Conservation (phyloP, 2,113 vertebrate genomes). For the Xenopus borealis region DNA sequence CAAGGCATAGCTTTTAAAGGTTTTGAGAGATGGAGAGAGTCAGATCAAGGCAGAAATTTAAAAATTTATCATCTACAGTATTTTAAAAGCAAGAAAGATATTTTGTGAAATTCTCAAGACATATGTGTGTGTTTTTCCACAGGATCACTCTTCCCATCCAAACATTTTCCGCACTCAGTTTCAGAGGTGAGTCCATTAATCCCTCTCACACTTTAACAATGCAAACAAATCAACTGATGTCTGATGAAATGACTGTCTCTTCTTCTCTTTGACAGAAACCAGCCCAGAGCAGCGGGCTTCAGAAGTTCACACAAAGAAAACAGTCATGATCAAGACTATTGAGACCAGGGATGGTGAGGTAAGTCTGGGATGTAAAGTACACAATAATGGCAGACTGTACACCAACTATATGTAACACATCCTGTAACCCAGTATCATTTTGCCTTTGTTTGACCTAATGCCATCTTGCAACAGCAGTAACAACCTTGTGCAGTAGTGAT, state of each 20-base stretch:
- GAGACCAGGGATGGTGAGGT: conserved; percentile 97
- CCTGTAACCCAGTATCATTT: too few species aligned
- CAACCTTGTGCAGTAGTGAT: too few species aligned
- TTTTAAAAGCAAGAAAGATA: background rate
- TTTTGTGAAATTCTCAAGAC: background rate
- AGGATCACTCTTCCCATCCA: conserved; percentile 89
- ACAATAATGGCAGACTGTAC: too few species aligned
- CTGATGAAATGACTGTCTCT: background rate
- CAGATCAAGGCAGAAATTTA: too few species aligned
- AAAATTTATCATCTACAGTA: too few species aligned
- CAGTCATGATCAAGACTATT: conserved; percentile 96
- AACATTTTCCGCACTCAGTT: conserved; percentile 85
- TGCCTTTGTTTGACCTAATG: too few species aligned
- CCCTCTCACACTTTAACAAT: background rate
- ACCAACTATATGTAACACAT: too few species aligned
- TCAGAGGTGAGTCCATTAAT: conserved; percentile 74
- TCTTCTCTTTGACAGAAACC: conserved; percentile 70
- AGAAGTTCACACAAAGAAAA: conserved; percentile 96
- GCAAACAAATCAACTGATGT: too few species aligned
- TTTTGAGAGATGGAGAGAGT: too few species aligned
- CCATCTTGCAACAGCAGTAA: too few species aligned
- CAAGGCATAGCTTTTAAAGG: too few species aligned
- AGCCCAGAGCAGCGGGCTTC: conserved; percentile 85
- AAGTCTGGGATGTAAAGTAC: conserved; percentile 28
- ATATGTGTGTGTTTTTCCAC: conserved; percentile 10